phyloP scores from a whole-genome alignment of 2,113 vertebrate species.

The Chloroceryle aenea region DNA sequence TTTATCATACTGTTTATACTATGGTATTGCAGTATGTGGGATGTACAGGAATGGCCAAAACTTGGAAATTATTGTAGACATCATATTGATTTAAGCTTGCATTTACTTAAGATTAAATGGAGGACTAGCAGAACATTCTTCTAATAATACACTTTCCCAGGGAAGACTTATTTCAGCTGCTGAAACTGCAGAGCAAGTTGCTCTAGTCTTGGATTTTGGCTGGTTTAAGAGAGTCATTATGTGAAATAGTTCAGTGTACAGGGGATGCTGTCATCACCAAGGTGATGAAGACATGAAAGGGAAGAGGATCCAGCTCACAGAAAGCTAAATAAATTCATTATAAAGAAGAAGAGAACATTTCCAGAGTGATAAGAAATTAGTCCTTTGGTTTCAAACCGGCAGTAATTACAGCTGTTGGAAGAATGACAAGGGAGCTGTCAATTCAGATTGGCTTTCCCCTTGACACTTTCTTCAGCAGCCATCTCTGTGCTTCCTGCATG shows the following conservation, averaged over 20 bases:
- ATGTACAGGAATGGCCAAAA: neutral
- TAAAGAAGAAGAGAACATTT: neutral
- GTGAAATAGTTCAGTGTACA: neutral
- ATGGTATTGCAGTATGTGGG: neutral
- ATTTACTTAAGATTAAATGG: neutral
- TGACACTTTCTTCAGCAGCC: neutral
- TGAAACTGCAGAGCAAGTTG: neutral
- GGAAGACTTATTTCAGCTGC: neutral
- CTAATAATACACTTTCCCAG: neutral
- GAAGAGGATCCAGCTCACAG: neutral
- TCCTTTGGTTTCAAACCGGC: neutral
- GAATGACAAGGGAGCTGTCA: neutral
- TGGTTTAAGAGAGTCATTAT: neutral
- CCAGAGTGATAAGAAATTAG: neutral
- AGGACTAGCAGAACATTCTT: neutral
- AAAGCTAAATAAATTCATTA: neutral
- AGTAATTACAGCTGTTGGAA: neutral
- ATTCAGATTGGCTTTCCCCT: neutral
- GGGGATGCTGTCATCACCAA: neutral
- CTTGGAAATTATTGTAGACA: neutral
- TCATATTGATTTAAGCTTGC: neutral
- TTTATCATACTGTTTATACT: neutral
- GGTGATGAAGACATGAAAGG: neutral
- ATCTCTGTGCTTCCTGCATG: accelerated
- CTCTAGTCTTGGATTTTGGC: neutral